Conservation (phyloP, 1,140 invertebrate genomes). For the Laupala kohalensis region DNA sequence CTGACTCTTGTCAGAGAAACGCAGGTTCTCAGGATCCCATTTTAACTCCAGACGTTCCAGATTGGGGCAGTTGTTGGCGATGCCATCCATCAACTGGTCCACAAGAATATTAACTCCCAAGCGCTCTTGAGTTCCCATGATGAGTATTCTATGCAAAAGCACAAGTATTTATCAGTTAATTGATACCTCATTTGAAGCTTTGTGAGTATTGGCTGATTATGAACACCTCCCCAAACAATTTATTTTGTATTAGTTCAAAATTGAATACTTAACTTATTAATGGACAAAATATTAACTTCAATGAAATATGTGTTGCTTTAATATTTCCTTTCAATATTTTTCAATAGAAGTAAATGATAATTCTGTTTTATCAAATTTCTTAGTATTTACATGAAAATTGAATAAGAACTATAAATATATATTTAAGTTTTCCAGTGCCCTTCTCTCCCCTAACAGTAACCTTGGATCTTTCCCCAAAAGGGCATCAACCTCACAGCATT, state of each 20-base stretch:
- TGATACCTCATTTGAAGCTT: background rate
- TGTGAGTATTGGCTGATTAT: background rate
- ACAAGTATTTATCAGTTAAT: background rate
- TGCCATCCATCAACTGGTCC: conserved; percentile 94
- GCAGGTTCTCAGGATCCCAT: conserved; percentile 96
- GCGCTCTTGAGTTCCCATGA: conserved; percentile 93
- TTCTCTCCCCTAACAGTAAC: too few species aligned
- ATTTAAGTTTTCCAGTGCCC: too few species aligned
- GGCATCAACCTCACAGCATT: too few species aligned
- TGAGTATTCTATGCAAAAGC: conserved; percentile 58
- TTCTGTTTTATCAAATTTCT: too few species aligned
- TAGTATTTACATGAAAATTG: too few species aligned
- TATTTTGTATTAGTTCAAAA: too few species aligned
- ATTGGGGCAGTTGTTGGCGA: conserved; percentile 81
- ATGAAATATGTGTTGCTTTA: too few species aligned
- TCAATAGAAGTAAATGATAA: too few species aligned
- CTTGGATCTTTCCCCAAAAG: too few species aligned
- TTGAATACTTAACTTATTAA: background rate
- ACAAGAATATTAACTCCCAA: conserved; percentile 92
- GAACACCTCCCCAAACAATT: too few species aligned
- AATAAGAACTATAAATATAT: too few species aligned
- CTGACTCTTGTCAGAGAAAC: conserved; percentile 98
- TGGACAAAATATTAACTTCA: background rate
- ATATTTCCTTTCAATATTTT: too few species aligned
- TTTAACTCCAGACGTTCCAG: conserved; percentile 85